These are phyloP conservation scores for Sandelia bainsii DNA, from an alignment of 2,797 vertebrate species.

Conservation along the genomic window DNA sequence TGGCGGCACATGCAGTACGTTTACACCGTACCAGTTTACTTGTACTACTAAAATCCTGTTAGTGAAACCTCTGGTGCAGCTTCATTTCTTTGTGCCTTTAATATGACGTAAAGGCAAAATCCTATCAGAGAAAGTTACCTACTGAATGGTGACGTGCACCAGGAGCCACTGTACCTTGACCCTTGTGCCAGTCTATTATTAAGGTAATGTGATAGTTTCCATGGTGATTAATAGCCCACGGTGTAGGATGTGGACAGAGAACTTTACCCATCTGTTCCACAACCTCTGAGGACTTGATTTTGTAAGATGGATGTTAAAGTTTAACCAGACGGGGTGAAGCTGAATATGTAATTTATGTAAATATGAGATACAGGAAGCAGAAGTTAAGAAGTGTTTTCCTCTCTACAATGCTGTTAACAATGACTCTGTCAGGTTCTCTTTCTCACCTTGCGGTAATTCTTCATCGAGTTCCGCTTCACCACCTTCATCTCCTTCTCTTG, in stretches of 20 bases:
- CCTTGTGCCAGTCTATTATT: slow-evolving; percentile 35
- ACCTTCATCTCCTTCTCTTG: slow-evolving; percentile 71
- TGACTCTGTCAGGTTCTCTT: not conserved
- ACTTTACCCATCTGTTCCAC: slow-evolving; percentile 57
- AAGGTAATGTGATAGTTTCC: slow-evolving; percentile 53
- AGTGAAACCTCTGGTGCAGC: not conserved
- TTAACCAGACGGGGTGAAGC: slow-evolving; percentile 42
- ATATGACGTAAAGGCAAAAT: slow-evolving; percentile 49
- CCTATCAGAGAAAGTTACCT: slow-evolving; percentile 7
- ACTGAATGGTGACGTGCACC: slow-evolving; percentile 40
- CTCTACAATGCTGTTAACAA: not conserved
- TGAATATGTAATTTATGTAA: slow-evolving; percentile 38
- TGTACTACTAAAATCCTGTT: not conserved
- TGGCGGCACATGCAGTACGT: not conserved
- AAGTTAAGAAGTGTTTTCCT: not conserved
- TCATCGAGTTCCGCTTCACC: slow-evolving; percentile 78
- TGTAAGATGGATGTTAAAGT: slow-evolving; percentile 62
- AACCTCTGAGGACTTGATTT: slow-evolving; percentile 35
- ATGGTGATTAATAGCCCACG: slow-evolving; percentile 59
- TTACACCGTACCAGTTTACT: not conserved
- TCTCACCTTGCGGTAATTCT: slow-evolving; percentile 84
- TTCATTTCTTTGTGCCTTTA: not conserved
- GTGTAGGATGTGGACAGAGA: slow-evolving; percentile 34
- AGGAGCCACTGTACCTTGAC: slow-evolving; percentile 63
- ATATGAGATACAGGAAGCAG: slow-evolving; percentile 16